Evolutionary conservation across 2,888 invertebrate species (phyloP).

Genomic region (Gisinianus flammeolus): DNA sequence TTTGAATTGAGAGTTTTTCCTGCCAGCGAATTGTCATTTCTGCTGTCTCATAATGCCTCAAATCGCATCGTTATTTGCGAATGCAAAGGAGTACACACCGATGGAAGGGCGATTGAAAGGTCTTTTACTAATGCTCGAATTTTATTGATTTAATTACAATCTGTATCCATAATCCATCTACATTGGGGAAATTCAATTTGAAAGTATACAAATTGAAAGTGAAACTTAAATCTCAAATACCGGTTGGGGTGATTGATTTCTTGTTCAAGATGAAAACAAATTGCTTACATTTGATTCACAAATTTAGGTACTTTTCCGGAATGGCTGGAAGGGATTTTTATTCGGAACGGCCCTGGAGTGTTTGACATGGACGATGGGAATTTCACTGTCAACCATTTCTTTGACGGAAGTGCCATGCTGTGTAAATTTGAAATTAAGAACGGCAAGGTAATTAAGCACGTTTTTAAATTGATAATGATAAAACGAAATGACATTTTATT

Average conservation of each 20-base stretch:
- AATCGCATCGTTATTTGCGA: slow-evolving; percentile 52
- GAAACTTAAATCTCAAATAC: too few species aligned
- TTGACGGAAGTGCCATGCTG: slow-evolving; percentile 65
- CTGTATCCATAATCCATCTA: too few species aligned
- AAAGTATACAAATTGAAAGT: too few species aligned
- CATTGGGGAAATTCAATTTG: too few species aligned
- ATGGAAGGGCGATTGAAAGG: slow-evolving; percentile 54
- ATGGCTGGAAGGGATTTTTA: slow-evolving; percentile 63
- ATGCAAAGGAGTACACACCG: slow-evolving; percentile 50
- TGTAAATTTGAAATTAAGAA: slow-evolving; percentile 63
- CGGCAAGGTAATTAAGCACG: slow-evolving; percentile 60
- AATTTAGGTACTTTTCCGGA: slow-evolving; percentile 61
- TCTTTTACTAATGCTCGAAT: slow-evolving; percentile 20
- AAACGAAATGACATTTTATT: background rate
- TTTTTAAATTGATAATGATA: background rate
- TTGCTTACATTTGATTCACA: background rate
- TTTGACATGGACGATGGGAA: slow-evolving; percentile 62
- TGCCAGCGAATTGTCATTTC: too few species aligned
- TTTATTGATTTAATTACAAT: background rate
- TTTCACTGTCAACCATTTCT: slow-evolving; percentile 63
- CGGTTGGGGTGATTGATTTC: too few species aligned
- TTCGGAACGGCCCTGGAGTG: slow-evolving; percentile 65
- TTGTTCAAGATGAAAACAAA: background rate
- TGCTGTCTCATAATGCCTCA: too few species aligned
- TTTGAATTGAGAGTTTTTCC: too few species aligned